phyloP scores from a whole-genome alignment of 2,113 vertebrate species.

The Nannospalax galili region DNA sequence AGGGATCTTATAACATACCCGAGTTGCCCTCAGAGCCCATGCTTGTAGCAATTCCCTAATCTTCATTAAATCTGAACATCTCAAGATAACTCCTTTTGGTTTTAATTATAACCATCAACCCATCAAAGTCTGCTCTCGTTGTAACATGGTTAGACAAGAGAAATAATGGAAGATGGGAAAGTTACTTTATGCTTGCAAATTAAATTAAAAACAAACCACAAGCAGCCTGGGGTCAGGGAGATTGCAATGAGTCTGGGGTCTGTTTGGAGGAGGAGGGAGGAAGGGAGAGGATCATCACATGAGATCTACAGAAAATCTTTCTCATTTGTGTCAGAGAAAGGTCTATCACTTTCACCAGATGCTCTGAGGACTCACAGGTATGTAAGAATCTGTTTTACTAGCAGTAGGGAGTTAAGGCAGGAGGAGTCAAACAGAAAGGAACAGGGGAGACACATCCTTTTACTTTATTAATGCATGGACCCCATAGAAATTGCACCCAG shows the following conservation, averaged over 20 bases:
- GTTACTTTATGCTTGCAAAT: background rate
- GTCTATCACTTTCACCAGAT: background rate
- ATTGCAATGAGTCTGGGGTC: background rate
- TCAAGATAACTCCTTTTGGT: constrained; percentile 56
- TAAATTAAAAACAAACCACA: constrained; percentile 5
- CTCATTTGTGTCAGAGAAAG: background rate
- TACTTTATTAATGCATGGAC: background rate
- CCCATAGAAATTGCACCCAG: background rate
- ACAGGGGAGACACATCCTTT: background rate
- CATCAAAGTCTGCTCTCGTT: constrained; percentile 9
- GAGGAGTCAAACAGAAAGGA: background rate
- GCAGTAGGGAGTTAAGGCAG: background rate
- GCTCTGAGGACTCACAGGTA: background rate
- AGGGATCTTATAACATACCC: background rate
- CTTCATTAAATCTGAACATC: background rate
- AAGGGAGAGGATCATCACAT: background rate
- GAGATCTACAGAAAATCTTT: background rate
- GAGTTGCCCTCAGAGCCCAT: background rate
- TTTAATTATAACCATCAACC: constrained; percentile 51
- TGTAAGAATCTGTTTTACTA: background rate
- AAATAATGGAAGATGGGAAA: background rate
- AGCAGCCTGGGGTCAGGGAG: background rate
- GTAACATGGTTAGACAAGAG: constrained; percentile 17
- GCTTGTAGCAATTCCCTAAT: background rate
- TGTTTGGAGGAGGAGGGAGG: background rate